Evolutionary conservation across 2,797 vertebrate species (phyloP), one percentile per base, ranked within the genome.

Genomic region (Enteromius viviparus): DNA sequence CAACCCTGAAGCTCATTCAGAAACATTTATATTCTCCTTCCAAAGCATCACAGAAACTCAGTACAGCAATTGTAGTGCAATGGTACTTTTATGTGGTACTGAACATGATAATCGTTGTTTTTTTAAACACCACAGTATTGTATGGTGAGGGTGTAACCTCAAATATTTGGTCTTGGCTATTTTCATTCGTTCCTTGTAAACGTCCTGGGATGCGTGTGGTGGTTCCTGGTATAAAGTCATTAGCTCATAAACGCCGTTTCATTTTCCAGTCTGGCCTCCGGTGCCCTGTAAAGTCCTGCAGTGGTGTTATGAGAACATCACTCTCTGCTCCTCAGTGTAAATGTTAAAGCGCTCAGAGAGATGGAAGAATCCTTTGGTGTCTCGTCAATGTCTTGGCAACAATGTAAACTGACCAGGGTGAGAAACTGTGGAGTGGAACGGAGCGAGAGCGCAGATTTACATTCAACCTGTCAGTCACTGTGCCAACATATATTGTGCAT

Each of bases 361-460:
- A 55, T 34, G 21, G 60, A 76, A 84, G 87, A 90, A 88, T 90
- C 82, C 81, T 82, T 78, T 3, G 0, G 80, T 45, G 84, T 82
- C 88, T 89, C 72, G 17, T 89, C 85, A 87, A 84, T 85, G 72
- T 90, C 90, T 92, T 92, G 91, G 91, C 85, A 89, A 92, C 93
- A 85, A 62, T 92, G 90, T 92, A 89, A 92, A 92, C 89, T 91
- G 82, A 83, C 34, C 69, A 65, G 21, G 23, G 72, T 76, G 80
- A 87, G 77, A 70, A 49, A 85, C 84, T 53, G 1, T 68, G 32
- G 14, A 45, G 79, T 19, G 58, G 5, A 60, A n/a, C 29, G 5
- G 70, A 37, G 14, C 8, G 37, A 80, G 62, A 15, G 76, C 32
- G 10, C 40, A n/a, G 8, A 26, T 45, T 76, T 62, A 62, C 71